Evolutionary conservation across 2,888 invertebrate species (phyloP).

Genomic region (Uloborus plumipes): DNA sequence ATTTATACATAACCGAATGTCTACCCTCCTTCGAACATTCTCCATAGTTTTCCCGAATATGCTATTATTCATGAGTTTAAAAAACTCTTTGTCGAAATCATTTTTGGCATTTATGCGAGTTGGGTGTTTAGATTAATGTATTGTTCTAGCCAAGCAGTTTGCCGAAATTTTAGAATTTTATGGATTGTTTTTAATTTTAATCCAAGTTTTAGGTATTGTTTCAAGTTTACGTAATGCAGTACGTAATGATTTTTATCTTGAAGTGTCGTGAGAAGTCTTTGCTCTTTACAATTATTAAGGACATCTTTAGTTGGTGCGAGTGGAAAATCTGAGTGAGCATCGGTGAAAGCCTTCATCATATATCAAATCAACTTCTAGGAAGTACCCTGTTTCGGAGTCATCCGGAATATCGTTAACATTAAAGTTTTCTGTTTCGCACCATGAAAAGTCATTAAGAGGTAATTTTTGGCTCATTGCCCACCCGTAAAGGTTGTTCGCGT

Average conservation of each 20-base stretch:
- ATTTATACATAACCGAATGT: background rate
- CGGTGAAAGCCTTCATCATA: constrained; percentile 16
- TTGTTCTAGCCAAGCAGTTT: constrained; percentile 37
- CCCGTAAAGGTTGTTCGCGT: constrained; percentile 66
- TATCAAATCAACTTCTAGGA: constrained; percentile 30
- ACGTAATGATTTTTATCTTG: constrained; percentile 66
- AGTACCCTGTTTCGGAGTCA: constrained; percentile 24
- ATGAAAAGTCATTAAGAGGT: constrained; percentile 45
- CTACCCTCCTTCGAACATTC: too few species aligned
- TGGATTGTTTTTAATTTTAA: constrained; percentile 67
- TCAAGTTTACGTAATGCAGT: constrained; percentile 66
- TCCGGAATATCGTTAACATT: background rate
- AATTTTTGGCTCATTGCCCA: constrained; percentile 54
- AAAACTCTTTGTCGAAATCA: too few species aligned
- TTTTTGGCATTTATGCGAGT: background rate
- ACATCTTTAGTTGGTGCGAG: constrained; percentile 49
- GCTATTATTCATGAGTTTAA: too few species aligned
- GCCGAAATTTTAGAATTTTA: constrained; percentile 42
- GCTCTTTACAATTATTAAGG: too few species aligned
- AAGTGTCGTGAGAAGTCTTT: constrained; percentile 53
- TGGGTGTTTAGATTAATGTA: constrained; percentile 64
- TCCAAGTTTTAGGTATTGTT: constrained; percentile 66
- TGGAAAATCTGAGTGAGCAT: constrained; percentile 43
- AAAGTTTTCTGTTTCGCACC: background rate
- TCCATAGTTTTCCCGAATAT: too few species aligned